Conservation (phyloP, 2,113 vertebrate genomes). For the Anarhynchus alexandrinus region DNA sequence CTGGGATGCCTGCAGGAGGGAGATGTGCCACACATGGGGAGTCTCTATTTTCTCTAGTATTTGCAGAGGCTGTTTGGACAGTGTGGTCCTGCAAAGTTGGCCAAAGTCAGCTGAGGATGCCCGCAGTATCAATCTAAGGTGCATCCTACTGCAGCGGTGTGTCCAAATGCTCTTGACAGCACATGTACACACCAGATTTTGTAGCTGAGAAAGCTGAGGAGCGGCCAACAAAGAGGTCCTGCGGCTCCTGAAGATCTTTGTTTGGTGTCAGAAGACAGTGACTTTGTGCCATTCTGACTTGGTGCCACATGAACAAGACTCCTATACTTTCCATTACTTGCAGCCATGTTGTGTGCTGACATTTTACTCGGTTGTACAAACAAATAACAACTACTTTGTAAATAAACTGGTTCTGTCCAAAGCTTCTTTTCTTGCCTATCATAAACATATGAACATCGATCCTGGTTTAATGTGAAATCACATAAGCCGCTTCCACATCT, state of each 20-base stretch:
- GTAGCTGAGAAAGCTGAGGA: background rate
- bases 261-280: background rate
- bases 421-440: background rate
- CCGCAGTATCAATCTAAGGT: background rate
- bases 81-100: background rate
- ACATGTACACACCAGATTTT: background rate
- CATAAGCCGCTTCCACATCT: background rate
- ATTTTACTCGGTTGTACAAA: background rate
- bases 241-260: background rate
- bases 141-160: rapidly evolving
- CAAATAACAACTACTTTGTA: background rate
- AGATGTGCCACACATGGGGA: background rate
- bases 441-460: background rate
- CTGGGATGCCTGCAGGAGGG: background rate
- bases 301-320: background rate
- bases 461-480: background rate
- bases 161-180: background rate
- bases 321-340: background rate
- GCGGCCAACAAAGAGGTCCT: background rate
- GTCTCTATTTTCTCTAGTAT: background rate
- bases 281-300: background rate
- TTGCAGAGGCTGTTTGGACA: background rate
- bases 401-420: background rate
- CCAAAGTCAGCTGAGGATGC: background rate
- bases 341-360: background rate